Conservation (phyloP, 2,797 vertebrate genomes). For the Leucoraja ocellata region DNA sequence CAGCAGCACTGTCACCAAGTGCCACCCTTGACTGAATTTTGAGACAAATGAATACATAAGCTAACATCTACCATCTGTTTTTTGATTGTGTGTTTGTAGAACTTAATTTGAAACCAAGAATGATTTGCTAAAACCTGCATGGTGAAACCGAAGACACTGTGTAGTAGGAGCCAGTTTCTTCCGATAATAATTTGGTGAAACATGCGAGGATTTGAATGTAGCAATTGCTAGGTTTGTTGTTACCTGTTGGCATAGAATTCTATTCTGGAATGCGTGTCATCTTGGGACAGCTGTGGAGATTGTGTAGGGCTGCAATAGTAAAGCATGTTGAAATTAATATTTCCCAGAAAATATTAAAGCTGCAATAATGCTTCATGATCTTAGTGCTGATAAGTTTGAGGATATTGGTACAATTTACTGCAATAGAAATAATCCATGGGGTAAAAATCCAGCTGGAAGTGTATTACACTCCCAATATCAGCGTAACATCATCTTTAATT, state of each 20-base stretch:
- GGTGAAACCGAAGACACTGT: background rate
- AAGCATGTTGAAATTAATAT: slow-evolving; percentile 50
- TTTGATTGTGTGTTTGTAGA: background rate
- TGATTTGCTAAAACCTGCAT: no score
- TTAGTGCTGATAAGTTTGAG: background rate
- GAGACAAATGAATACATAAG: background rate
- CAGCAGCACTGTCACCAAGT: no score
- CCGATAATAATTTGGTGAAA: background rate
- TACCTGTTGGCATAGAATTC: slow-evolving; percentile 94
- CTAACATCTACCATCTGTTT: background rate
- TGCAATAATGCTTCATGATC: slow-evolving; percentile 29
- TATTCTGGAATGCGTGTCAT: slow-evolving; percentile 96
- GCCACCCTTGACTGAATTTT: background rate
- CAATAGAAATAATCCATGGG: background rate
- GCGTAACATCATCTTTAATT: background rate
- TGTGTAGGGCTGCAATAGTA: slow-evolving; percentile 72
- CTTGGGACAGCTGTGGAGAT: slow-evolving; percentile 86
- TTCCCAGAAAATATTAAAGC: slow-evolving; percentile 42
- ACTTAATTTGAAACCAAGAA: background rate
- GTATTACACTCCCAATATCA: background rate
- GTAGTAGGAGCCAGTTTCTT: background rate
- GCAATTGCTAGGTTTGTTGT: background rate
- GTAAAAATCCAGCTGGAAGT: background rate
- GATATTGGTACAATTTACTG: background rate
- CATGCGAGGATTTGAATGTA: background rate